Base-by-base conservation (phyloP, 2,113 vertebrate species). In the Rhinichthys klamathensis region DNA sequence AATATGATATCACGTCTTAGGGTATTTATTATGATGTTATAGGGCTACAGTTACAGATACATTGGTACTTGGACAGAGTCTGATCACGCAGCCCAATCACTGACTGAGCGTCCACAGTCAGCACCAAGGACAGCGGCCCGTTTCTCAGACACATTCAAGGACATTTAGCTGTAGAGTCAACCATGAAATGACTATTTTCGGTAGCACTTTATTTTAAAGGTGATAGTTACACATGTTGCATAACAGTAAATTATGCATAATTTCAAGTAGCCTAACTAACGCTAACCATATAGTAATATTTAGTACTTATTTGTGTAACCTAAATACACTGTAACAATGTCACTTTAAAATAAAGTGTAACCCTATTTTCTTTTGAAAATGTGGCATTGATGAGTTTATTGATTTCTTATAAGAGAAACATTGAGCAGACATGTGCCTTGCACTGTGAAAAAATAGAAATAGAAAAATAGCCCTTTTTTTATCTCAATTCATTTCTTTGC, bases 61-160 rank as follows among this genome's bases (percentile, higher is more conserved):
- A 67, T 75, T 91, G 92, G 91, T 82, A 92, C 93, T 92, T 25
- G 83, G 92, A 92, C 88, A 88, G 80, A 60, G 75, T 72, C 65
- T 72, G 44, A 12, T 15, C 76, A 8, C 46, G 63, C 58, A 72
- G 38, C 18, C 23, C n/a, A 23, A 25, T 51, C 60, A 44, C 18
- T 77, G n/a, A 23, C 65, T 56, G 54, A 16, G 15, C 18, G 11
- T 12, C 76, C 25, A 21, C n/a, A 9, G 12, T 70, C 38, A 85
- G 85, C 41, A 80, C 83, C 79, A 85, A 56, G 79, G 65, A 83
- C 44, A 87, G 74, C 83, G 73, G 54, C 44, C 23, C 54, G 46
- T 21, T 23, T 23, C 16, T 77, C n/a, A 65, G 16, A 46, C 25
- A 60, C 56, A 32, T 1, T 70, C 35, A 54, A 79, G 74, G 67